phyloP scores from a whole-genome alignment of 1,140 invertebrate species.

The Notospermus geniculatus region DNA sequence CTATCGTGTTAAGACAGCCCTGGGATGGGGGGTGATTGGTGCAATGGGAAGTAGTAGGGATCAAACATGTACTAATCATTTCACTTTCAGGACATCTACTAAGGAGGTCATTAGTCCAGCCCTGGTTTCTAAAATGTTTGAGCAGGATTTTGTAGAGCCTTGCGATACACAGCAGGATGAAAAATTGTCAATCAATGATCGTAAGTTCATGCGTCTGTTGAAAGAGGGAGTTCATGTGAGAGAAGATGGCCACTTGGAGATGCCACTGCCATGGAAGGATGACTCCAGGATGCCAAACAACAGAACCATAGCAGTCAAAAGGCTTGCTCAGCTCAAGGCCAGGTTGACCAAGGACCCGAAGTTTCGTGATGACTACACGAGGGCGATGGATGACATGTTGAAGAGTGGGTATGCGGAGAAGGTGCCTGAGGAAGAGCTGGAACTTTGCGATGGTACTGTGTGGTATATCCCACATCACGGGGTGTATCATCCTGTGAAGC shows the following conservation, averaged over 20 bases:
- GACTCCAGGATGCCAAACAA: slow-evolving; percentile 13
- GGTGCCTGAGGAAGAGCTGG: slow-evolving; percentile 1
- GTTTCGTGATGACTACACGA: neutral
- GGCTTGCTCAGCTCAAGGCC: slow-evolving; percentile 7
- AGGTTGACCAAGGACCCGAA: slow-evolving; percentile 4
- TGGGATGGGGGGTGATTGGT: too few species aligned
- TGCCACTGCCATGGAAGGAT: slow-evolving; percentile 16
- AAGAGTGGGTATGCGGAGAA: slow-evolving; percentile 14
- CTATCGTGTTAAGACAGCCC: too few species aligned
- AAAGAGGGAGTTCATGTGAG: slow-evolving; percentile 1
- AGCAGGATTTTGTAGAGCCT: too few species aligned
- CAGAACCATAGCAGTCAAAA: slow-evolving; percentile 4
- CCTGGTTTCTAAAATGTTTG: too few species aligned
- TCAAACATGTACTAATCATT: too few species aligned
- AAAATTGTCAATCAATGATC: slow-evolving; percentile 23
- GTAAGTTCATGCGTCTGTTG: slow-evolving; percentile 7
- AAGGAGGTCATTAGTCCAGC: too few species aligned
- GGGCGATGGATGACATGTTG: slow-evolving; percentile 10
- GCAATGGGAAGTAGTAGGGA: too few species aligned
- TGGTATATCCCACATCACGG: slow-evolving; percentile 28
- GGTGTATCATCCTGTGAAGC: slow-evolving; percentile 19
- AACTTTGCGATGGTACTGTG: neutral
- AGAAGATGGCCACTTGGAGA: slow-evolving; percentile 25
- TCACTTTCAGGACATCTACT: too few species aligned
- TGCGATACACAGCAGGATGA: too few species aligned